A percentile compares a stretch with the other conserved stretches of the same genome.
These are phyloP conservation scores for Taenioides sp. DNA, from an alignment of 2,797 vertebrate genomes.

Conservation along the genomic window DNA sequence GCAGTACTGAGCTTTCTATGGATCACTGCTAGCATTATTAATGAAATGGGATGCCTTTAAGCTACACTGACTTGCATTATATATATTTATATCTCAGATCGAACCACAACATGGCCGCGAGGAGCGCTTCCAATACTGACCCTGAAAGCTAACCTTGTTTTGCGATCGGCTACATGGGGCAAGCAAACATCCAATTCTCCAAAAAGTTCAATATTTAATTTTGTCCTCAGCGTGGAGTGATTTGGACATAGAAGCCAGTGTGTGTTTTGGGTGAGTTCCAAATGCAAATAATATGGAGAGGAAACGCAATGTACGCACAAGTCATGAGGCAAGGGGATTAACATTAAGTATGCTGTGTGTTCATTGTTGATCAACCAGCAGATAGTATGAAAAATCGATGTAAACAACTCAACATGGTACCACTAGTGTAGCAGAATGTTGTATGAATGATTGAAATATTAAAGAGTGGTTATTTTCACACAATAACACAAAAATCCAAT, in stretches of 20 bases:
- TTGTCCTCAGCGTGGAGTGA: not conserved
- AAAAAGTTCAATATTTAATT: not conserved
- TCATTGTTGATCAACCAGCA: not conserved
- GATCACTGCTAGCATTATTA: not conserved
- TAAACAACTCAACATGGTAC: not conserved
- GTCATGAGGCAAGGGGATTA: not conserved
- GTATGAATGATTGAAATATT: too few species aligned
- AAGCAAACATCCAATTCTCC: not conserved
- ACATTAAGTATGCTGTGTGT: slow-evolving; percentile 1
- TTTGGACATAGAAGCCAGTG: not conserved
- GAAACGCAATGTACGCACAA: not conserved
- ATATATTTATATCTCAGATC: not conserved
- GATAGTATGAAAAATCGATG: not conserved
- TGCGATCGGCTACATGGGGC: not conserved
- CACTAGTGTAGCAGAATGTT: too few species aligned
- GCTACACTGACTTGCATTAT: not conserved
- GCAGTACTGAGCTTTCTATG: not conserved
- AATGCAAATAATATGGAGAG: not conserved
- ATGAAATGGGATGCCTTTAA: not conserved
- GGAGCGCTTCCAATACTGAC: not conserved
- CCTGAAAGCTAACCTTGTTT: not conserved
- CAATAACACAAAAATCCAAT: too few species aligned
- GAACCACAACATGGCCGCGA: not conserved
- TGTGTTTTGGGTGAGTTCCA: not conserved
- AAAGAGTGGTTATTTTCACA: too few species aligned